Percentiles rank a stretch among this genome's conserved stretches.
Evolutionary conservation across 2,113 vertebrate species (phyloP).

Genomic region (Furnarius figulus): DNA sequence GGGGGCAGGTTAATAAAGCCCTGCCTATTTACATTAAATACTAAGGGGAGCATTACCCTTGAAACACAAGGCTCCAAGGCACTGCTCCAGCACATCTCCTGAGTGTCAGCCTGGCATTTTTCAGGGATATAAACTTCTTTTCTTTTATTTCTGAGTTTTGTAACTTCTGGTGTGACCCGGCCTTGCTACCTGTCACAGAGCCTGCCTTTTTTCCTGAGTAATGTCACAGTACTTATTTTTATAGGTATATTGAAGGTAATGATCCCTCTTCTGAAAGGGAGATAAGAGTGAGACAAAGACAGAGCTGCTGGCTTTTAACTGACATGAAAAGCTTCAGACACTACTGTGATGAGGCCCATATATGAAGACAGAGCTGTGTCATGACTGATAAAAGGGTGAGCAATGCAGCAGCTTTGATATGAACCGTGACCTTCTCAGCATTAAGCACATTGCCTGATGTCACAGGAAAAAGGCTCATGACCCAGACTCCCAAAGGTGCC

Average conservation of each 20-base stretch:
- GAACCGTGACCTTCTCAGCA: neutral
- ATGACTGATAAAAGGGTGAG: neutral
- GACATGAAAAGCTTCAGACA: neutral
- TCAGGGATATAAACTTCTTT: neutral
- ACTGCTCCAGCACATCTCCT: neutral
- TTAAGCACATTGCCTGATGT: neutral
- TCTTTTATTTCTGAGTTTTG: neutral
- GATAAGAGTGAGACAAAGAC: conserved; percentile 8
- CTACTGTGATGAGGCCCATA: neutral
- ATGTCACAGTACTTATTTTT: conserved; percentile 7
- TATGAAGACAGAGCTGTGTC: neutral
- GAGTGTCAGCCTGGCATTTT: neutral
- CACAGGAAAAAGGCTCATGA: neutral
- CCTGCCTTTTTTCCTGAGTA: neutral
- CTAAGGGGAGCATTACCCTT: neutral
- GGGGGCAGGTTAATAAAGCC: conserved; percentile 22
- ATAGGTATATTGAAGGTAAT: neutral
- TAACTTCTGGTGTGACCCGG: neutral
- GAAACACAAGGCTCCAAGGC: neutral
- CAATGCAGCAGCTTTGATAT: neutral
- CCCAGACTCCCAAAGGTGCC: neutral
- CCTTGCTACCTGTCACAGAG: neutral
- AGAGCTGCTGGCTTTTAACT: conserved; percentile 15
- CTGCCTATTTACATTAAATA: neutral
- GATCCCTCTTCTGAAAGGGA: neutral